Base-by-base conservation (phyloP, 1,140 invertebrate genomes). In the Varroa destructor region DNA sequence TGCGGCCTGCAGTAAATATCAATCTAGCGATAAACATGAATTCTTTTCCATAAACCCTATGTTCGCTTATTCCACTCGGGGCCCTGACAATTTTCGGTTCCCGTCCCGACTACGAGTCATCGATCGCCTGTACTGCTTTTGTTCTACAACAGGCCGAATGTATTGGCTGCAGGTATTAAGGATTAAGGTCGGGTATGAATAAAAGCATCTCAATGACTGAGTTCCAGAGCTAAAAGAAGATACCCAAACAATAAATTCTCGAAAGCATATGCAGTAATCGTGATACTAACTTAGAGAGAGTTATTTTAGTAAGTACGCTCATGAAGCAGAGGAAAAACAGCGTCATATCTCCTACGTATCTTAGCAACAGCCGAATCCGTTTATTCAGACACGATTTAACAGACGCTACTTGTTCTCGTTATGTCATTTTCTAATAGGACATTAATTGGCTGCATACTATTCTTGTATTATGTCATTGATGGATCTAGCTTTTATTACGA, bases 61-160 rank as follows among this genome's bases (percentile, higher is more conserved):
- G 61, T 67, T 14, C 46, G 14, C 12, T 67, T 67, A 8, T 67
- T 67, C 61, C 61, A 67, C 5, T 40, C 14, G 37, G 40, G 61
- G 37, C 14, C 8, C 12, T 12, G 61, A 67, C 40, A 67, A 12
- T 25, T n/a, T 2, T 37, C 61, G 37, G 61, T 77, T 43, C 82
- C 82, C 4, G 81, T 82, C 73, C 75, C 78, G 25, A 83, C 79
- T 37, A 77, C 81, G 75, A 81, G 82, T 5, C 78, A 72, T 25
- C 81, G 82, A 78, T 82, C 82, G 75, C 80, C 77, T 54, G 81
- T 82, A 73, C 78, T 75, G 75, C 83, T 83, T 78, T 80, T 81
- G 75, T 74, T 75, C 57, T 75, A 76, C 42, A 79, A 56, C 36
- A 70, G 74, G 2, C 61, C 61, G 61, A 67, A 67, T 67, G 12